These are phyloP conservation scores for Trissoscelio sp. DNA, from an alignment of 2,888 invertebrate species.

Conservation along the genomic window DNA sequence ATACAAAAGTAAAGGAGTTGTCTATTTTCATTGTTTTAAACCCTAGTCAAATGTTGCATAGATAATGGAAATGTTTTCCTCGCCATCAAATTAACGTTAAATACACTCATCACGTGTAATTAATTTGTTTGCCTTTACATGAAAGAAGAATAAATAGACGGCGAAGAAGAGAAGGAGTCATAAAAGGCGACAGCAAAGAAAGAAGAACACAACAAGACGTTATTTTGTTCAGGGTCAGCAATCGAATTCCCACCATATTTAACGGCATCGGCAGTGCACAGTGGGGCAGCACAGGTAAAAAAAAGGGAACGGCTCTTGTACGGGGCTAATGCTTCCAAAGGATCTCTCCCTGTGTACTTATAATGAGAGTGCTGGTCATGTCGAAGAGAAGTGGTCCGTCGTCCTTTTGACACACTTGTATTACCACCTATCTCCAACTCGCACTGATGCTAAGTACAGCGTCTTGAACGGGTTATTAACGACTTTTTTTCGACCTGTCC, in stretches of 20 bases:
- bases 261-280: slow-evolving; percentile 35
- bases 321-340: slow-evolving; percentile 51
- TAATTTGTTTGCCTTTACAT: slow-evolving; percentile 34
- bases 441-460: slow-evolving; percentile 42
- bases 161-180: not conserved
- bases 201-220: slow-evolving; percentile 14
- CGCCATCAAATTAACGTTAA: slow-evolving; percentile 24
- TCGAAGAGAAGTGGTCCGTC: slow-evolving; percentile 70
- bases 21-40: not conserved
- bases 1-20: not conserved
- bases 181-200: not conserved
- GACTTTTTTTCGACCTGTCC: slow-evolving; percentile 27
- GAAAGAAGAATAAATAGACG: slow-evolving; percentile 30
- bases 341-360: slow-evolving; percentile 46
- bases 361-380: slow-evolving; percentile 55
- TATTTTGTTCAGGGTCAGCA: slow-evolving; percentile 49
- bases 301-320: slow-evolving; percentile 48
- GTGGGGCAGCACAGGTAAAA: slow-evolving; percentile 8
- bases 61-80: slow-evolving; percentile 4
- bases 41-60: not conserved
- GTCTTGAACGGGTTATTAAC: slow-evolving; percentile 55
- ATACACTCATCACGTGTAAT: slow-evolving; percentile 26
- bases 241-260: slow-evolving; percentile 55
- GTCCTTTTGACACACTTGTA: slow-evolving; percentile 79
- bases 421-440: slow-evolving; percentile 68